These are phyloP conservation scores for Spea multiplicata DNA, from an alignment of 2,113 vertebrate species.

Conservation along the genomic window DNA sequence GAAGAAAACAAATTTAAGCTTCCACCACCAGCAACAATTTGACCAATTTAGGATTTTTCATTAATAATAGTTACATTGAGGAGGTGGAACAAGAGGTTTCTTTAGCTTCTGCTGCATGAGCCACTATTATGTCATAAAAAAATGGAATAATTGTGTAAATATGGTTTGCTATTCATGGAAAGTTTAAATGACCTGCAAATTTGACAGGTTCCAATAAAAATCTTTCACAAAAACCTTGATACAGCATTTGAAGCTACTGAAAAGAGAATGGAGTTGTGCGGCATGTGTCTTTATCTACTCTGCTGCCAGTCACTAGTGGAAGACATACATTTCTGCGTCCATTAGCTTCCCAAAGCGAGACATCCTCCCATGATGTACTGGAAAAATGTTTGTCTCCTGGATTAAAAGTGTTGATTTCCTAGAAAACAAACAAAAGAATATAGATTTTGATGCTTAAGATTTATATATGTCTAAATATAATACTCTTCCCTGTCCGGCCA, in stretches of 20 bases:
- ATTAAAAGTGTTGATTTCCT: constrained; percentile 71
- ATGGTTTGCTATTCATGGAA: no score
- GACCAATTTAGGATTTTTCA: no score
- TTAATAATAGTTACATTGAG: no score
- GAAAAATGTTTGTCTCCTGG: constrained; percentile 72
- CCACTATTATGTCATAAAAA: no score
- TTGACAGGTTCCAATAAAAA: neutral
- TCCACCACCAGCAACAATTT: no score
- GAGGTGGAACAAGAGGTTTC: no score
- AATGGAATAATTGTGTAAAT: no score
- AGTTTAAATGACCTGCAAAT: neutral
- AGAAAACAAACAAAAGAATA: constrained; percentile 52
- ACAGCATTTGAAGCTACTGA: neutral
- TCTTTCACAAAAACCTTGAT: neutral
- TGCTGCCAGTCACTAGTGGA: constrained; percentile 22
- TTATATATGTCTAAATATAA: neutral
- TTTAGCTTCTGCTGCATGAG: no score
- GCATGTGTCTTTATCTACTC: constrained; percentile 24
- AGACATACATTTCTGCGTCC: constrained; percentile 71
- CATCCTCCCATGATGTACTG: constrained; percentile 76
- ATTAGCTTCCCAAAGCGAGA: constrained; percentile 71
- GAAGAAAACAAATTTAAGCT: no score
- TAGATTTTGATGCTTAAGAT: constrained; percentile 36
- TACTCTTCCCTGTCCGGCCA: neutral
- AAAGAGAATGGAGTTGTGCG: neutral